Evolutionary conservation across 2,888 invertebrate genomes (phyloP), one percentile per base, ranked within the genome.

Genomic region (Drosophila longiperda): DNA sequence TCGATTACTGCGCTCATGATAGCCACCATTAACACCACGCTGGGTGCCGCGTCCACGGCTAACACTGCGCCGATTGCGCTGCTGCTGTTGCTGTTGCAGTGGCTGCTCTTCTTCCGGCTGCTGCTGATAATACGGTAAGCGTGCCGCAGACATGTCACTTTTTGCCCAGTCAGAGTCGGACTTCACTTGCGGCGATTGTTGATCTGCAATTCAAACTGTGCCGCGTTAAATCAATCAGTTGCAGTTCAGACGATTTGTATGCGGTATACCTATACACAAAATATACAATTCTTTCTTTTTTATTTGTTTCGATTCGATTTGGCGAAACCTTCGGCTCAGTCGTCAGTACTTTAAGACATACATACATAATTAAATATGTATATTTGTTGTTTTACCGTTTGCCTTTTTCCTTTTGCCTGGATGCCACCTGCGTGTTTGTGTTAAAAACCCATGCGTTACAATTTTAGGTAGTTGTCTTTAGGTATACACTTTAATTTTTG

Each of bases 201-300:
- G 75, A 91, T 92, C 91, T 91, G 91, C 82, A 91, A 91, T 86
- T 90, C 87, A 92, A 92, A 92, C 92, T 92, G 88, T 91, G 87
- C 92, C 88, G 84, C 89, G 88, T 91, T 92, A 92, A 90, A 90
- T 91, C 90, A 89, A 90, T 78, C 90, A 80, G 78, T 89, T 77
- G 66, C 73, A 75, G 72, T 75, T 79, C 50, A 36, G 60, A 66
- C 72, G 72, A 53, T 77, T 67, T 54, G 66, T 74, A 69, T 84
- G 67, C 87, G 83, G 79, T 78, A 89, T 86, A 90, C 89, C 82
- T 86, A 89, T 79, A 69, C 69, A 87, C 80, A 87, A 80, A 81
- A 78, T 79, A 72, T 74, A 73, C 63, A 80, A 67, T 63, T 23
- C 4, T 23, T 45, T 45, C 20, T 45, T 23, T 50, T 6, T 55